A percentile compares a stretch with the other conserved stretches of the same genome.
Conservation (phyloP, 1,140 invertebrate genomes). For the Trypoxylus dichotomus region DNA sequence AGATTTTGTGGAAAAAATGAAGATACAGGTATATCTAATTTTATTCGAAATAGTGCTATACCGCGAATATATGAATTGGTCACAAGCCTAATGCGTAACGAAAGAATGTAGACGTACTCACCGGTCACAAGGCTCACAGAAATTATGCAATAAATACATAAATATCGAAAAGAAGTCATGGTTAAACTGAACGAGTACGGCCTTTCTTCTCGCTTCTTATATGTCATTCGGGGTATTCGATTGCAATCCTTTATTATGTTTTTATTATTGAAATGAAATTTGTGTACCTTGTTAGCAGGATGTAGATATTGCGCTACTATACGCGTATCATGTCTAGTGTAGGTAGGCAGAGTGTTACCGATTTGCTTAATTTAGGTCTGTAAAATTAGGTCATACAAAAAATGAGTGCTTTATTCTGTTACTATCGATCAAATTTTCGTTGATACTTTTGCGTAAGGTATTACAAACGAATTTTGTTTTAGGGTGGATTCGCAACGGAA, state of each 20-base stretch:
- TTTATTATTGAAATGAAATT: neutral
- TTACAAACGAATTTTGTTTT: too few species aligned
- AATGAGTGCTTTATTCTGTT: neutral
- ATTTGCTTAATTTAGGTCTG: neutral
- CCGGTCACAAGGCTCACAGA: neutral
- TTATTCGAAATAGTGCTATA: too few species aligned
- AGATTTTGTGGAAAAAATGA: too few species aligned
- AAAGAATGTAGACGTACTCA: neutral
- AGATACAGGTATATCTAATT: too few species aligned
- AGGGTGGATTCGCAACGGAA: too few species aligned
- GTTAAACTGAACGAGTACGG: neutral
- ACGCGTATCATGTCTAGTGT: neutral
- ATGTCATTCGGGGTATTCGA: neutral
- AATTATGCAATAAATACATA: neutral
- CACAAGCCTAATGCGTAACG: neutral
- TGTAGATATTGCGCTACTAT: neutral
- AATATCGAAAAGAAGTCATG: constrained; percentile 7
- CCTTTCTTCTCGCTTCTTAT: neutral
- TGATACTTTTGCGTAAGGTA: neutral
- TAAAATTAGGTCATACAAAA: neutral
- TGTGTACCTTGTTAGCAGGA: neutral
- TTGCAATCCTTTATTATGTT: neutral
- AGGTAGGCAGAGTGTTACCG: neutral
- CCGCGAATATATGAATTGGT: neutral
- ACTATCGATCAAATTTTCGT: neutral